phyloP scores from a whole-genome alignment of 1,140 invertebrate genomes.

The Yoshiicerus persimilis region DNA sequence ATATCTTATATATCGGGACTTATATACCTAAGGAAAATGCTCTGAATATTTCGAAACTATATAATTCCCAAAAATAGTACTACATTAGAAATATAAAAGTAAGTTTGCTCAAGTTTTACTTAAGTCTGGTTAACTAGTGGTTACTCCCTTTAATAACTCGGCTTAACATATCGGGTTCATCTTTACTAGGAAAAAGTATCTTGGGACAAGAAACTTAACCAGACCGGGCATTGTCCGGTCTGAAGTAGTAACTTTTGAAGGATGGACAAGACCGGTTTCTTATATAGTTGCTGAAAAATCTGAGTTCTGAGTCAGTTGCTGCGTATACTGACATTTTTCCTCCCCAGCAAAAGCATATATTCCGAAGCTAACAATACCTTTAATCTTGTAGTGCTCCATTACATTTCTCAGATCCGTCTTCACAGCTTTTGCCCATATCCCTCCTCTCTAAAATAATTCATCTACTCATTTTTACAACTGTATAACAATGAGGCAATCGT shows the following conservation, averaged over 20 bases:
- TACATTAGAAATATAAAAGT: too few species aligned
- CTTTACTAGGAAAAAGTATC: constrained; percentile 28
- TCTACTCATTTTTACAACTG: not conserved
- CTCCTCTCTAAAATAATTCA: not conserved
- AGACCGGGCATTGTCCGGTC: constrained; percentile 27
- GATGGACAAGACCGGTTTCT: constrained; percentile 41
- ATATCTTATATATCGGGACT: too few species aligned
- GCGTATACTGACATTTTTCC: constrained; percentile 39
- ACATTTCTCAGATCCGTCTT: constrained; percentile 35
- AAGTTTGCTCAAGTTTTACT: not conserved
- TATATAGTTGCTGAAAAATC: constrained; percentile 17
- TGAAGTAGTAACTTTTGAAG: constrained; percentile 25
- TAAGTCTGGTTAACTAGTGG: too few species aligned
- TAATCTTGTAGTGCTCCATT: constrained; percentile 36
- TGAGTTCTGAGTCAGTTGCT: constrained; percentile 14
- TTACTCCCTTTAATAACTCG: too few species aligned
- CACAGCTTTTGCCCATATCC: constrained; percentile 12
- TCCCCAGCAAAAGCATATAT: constrained; percentile 49
- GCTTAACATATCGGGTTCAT: constrained; percentile 47
- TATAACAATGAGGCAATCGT: too few species aligned
- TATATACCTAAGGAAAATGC: too few species aligned
- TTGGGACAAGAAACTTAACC: too few species aligned
- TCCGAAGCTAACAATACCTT: constrained; percentile 29
- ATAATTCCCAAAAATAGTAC: too few species aligned
- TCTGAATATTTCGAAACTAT: too few species aligned